phyloP scores from a whole-genome alignment of 2,113 vertebrate species.

The Microtus ochrogaster region DNA sequence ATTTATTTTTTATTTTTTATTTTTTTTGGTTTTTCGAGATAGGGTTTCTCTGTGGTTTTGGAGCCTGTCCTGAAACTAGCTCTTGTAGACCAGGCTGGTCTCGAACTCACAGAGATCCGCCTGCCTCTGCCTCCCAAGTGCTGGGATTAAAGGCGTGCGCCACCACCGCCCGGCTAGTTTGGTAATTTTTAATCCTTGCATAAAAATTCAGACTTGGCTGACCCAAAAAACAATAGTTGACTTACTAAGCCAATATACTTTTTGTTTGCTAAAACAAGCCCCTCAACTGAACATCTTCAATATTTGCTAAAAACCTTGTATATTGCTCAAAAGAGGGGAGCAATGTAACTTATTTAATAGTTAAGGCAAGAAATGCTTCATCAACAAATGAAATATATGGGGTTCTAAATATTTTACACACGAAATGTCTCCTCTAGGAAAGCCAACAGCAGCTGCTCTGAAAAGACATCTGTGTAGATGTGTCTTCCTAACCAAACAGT shows the following conservation, averaged over 20 bases:
- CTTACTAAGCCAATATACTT: neutral
- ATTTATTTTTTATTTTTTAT: too few relatives aligned
- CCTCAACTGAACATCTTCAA: neutral
- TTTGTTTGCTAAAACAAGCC: slow-evolving; percentile 22
- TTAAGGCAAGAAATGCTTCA: slow-evolving; percentile 17
- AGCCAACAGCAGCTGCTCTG: neutral
- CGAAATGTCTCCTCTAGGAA: neutral
- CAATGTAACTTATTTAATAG: slow-evolving; percentile 31
- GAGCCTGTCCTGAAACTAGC: too few relatives aligned
- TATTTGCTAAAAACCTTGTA: slow-evolving; percentile 9
- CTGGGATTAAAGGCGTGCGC: too few relatives aligned
- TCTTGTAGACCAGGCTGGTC: too few relatives aligned
- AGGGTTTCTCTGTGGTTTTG: too few relatives aligned
- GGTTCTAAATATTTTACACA: slow-evolving; percentile 30
- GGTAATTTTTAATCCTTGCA: slow-evolving; percentile 42
- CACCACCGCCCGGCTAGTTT: too few relatives aligned
- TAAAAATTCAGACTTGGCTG: slow-evolving; percentile 18
- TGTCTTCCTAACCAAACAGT: neutral
- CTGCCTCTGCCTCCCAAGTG: too few relatives aligned
- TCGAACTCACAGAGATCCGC: too few relatives aligned
- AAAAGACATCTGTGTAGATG: neutral
- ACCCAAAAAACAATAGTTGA: slow-evolving; percentile 50
- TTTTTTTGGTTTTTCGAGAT: too few relatives aligned
- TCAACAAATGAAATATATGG: slow-evolving; percentile 3
- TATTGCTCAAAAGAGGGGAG: neutral